Evolutionary conservation across 2,888 invertebrate genomes (phyloP), one percentile per base, ranked within the genome.

Genomic region (Ypsolopha scabrella): DNA sequence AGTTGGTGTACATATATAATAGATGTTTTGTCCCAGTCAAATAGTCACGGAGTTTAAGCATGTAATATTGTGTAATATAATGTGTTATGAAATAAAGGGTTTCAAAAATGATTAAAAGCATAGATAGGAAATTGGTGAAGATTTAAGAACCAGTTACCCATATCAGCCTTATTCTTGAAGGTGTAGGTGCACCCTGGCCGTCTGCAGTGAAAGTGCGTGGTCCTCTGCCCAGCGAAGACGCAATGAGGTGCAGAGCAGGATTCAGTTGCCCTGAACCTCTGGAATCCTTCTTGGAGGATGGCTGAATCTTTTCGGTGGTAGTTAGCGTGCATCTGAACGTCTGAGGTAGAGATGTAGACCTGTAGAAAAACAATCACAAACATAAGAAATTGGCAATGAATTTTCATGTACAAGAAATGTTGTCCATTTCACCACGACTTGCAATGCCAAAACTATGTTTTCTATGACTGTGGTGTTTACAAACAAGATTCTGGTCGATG

Each of bases 251-350:
- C 94, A 7, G 94, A 93, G 77, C 98, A 99, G 78, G 95, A 97
- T 76, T 99, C 98, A 0, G 97, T 97, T 0, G 98, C 98, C 11
- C 98, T 89, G 85, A 95, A 98, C 62, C 99, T 89, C 70, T 98
- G 97, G 85, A 99, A 99, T 0, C 99, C 99, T 75, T 98, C 98
- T 70, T 97, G 97, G 52, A 97, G 95, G 64, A 99, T 98, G 13
- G 98, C 98, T 0, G 97, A 96, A 76, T 98, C 98, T 75, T 99
- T 99, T 52, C 98, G 91, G 77, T 99, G 99, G 77, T 98, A 98
- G 81, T 98, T 98, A 4, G 98, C 97, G 78, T 99, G 99, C 98
- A 98, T 98, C 83, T 99, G 98, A 6, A 99, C 98, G 78, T 99
- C 99, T 48, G 98, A 98, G 4, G 99, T 99, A 65, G 97, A 97